phyloP scores from a whole-genome alignment of 2,113 vertebrate species.

The Piliocolobus tephrosceles region DNA sequence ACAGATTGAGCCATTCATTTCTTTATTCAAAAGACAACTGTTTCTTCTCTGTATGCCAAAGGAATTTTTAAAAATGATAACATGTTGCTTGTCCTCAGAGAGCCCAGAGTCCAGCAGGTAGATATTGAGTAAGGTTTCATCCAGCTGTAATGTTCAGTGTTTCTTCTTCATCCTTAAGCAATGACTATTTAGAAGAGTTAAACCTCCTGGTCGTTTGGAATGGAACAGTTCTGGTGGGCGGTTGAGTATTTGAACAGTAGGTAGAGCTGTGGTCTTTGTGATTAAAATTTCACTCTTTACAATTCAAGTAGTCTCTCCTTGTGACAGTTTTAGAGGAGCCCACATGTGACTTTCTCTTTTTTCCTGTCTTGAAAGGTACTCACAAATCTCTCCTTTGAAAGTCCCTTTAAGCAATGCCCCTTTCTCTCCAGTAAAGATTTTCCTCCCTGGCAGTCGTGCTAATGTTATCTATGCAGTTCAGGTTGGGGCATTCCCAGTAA shows the following conservation, averaged over 20 bases:
- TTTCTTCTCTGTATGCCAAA: slow-evolving; percentile 30
- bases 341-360: not conserved
- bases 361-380: slow-evolving; percentile 39
- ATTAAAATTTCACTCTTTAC: slow-evolving; percentile 5
- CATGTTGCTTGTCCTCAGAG: not conserved
- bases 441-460: not conserved
- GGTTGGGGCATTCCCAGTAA: slow-evolving; percentile 53
- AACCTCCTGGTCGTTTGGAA: not conserved
- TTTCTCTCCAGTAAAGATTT: not conserved
- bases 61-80: not conserved
- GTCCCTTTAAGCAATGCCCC: not conserved
- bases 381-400: slow-evolving; percentile 57
- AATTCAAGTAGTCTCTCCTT: not conserved
- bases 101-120: not conserved
- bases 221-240: not conserved
- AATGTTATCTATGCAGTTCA: slow-evolving; percentile 50
- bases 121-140: not conserved
- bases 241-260: not conserved
- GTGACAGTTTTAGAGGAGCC: not conserved
- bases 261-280: not conserved
- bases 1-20: slow-evolving; percentile 29
- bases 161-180: not conserved
- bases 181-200: not conserved
- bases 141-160: not conserved
- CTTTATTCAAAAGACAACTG: not conserved